Evolutionary conservation across 2,797 vertebrate genomes (phyloP).

Genomic region (Telmatherina bonti): DNA sequence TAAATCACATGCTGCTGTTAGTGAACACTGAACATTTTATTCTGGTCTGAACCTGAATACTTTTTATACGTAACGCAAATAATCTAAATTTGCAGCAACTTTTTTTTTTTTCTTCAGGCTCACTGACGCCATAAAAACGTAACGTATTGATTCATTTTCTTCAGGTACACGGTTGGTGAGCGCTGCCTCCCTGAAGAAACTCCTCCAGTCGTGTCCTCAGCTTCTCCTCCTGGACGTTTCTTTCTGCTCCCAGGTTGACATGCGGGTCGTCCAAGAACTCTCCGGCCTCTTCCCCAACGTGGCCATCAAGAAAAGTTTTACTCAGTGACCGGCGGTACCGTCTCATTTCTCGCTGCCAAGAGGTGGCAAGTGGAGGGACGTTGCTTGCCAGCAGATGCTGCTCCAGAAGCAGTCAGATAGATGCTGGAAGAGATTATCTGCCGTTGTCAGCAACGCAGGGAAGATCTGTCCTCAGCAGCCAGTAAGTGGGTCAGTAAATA

Average conservation of each 20-base stretch:
- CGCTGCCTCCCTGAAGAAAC: conserved; percentile 89
- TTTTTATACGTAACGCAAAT: background rate
- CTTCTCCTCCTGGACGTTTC: conserved; percentile 95
- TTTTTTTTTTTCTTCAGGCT: no score
- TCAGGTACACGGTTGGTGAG: conserved; percentile 96
- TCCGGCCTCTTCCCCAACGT: conserved; percentile 90
- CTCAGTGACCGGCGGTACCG: conserved; percentile 84
- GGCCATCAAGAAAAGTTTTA: conserved; percentile 98
- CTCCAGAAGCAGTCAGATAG: conserved; percentile 41
- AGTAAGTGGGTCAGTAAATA: conserved; percentile 34
- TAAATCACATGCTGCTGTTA: background rate
- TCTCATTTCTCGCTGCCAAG: conserved; percentile 27
- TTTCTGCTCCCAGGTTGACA: conserved; percentile 98
- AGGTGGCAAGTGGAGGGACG: conserved; percentile 50
- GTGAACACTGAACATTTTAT: background rate
- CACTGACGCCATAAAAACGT: background rate
- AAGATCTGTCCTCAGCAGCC: conserved; percentile 28
- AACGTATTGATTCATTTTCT: background rate
- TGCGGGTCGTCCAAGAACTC: conserved; percentile 91
- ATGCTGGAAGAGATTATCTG: conserved; percentile 39
- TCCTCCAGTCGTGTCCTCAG: conserved; percentile 91
- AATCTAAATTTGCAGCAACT: background rate
- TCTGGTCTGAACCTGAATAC: conserved; percentile 12
- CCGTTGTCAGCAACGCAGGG: conserved; percentile 16
- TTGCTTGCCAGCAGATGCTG: conserved; percentile 46